These are phyloP conservation scores for Heliothis virescens DNA, from an alignment of 1,140 invertebrate species.

Conservation along the genomic window DNA sequence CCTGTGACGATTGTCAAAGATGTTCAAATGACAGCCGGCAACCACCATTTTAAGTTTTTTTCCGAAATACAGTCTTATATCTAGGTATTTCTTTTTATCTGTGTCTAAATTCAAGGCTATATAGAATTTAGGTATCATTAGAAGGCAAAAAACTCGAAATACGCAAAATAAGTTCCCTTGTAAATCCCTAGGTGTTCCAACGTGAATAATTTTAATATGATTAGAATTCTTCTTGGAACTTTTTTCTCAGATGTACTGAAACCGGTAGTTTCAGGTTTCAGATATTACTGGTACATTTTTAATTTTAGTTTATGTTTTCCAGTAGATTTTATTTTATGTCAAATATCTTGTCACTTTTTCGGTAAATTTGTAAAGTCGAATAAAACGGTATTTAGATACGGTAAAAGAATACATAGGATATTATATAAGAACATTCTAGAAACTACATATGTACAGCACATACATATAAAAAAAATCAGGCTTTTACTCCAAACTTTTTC, in stretches of 20 bases:
- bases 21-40: too few relatives aligned
- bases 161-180: not conserved
- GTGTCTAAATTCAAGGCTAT: not conserved
- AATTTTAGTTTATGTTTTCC: not conserved
- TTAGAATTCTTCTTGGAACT: not conserved
- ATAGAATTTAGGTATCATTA: not conserved
- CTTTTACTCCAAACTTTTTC: not conserved
- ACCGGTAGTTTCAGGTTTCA: not conserved
- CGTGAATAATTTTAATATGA: conserved; percentile 13
- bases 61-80: not conserved
- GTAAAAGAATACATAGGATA: too few relatives aligned
- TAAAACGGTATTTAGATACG: too few relatives aligned
- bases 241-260: not conserved
- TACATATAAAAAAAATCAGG: not conserved
- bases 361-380: too few relatives aligned
- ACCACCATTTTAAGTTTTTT: too few relatives aligned
- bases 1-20: too few relatives aligned
- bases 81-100: not conserved
- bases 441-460: too few relatives aligned
- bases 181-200: conserved; percentile 1
- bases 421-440: too few relatives aligned
- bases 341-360: too few relatives aligned
- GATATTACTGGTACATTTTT: not conserved
- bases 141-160: not conserved
- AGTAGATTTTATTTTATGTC: too few relatives aligned